Percentiles rank a stretch among this genome's conserved stretches.
Conservation (phyloP, 2,797 vertebrate genomes). For the Argya squamiceps region DNA sequence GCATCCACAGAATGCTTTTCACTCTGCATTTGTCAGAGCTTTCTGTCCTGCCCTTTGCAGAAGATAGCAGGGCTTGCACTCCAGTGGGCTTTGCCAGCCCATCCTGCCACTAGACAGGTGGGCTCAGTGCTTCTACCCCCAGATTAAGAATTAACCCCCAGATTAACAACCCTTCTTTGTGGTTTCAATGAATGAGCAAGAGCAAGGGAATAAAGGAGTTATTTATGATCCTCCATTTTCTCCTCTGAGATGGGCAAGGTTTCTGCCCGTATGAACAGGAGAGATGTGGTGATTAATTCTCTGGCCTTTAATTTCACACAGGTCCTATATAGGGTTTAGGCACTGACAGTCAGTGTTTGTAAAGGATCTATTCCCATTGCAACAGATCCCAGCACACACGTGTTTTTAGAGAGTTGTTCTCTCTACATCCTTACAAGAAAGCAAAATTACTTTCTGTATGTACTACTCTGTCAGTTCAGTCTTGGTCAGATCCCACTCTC, state of each 20-base stretch:
- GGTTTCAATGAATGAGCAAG: neutral
- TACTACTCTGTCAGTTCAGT: neutral
- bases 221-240: neutral
- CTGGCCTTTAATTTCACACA: neutral
- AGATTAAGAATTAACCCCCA: neutral
- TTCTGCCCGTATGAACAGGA: conserved; percentile 38
- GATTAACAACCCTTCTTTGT: neutral
- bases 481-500: neutral
- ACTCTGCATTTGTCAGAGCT: neutral
- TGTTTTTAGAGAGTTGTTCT: neutral
- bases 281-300: neutral
- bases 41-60: neutral
- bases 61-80: neutral
- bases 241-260: conserved; percentile 38
- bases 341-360: neutral
- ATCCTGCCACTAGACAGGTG: neutral
- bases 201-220: neutral
- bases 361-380: neutral
- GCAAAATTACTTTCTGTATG: neutral
- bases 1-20: neutral
- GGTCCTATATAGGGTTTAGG: neutral
- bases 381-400: neutral
- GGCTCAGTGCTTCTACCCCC: neutral
- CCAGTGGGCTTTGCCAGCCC: neutral
- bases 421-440: neutral